Evolutionary conservation across 2,113 vertebrate genomes (phyloP).

Genomic region (Laterallus jamaicensis): DNA sequence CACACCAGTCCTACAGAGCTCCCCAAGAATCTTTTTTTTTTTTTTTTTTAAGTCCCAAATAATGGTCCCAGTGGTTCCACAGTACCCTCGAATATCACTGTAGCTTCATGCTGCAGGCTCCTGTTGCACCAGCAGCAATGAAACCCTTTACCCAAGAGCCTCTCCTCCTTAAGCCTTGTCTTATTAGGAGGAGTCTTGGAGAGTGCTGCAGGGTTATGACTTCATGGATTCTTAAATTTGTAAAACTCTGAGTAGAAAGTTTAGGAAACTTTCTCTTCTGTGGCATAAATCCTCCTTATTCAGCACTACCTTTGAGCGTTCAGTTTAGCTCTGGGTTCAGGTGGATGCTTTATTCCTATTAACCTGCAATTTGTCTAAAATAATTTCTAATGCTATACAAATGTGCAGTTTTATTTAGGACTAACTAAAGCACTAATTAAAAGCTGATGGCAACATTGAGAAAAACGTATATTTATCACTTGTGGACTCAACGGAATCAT

Average conservation of each 20-base stretch:
- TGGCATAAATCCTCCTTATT: not conserved
- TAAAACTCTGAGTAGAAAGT: not conserved
- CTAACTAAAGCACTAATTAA: slow-evolving; percentile 30
- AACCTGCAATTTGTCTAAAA: slow-evolving; percentile 12
- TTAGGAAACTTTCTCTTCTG: not conserved
- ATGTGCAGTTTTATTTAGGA: not conserved
- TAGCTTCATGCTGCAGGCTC: not conserved
- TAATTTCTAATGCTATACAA: not conserved
- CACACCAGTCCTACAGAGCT: accelerated
- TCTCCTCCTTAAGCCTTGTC: not conserved
- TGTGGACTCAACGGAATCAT: not conserved
- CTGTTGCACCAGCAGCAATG: not conserved
- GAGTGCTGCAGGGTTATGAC: not conserved
- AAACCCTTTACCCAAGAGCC: not conserved
- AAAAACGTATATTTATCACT: not conserved
- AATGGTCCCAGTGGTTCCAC: accelerated
- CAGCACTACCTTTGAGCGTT: not conserved
- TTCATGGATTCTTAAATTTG: not conserved
- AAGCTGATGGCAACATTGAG: not conserved
- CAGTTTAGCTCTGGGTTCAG: not conserved
- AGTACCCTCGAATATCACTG: not conserved
- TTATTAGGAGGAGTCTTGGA: not conserved
- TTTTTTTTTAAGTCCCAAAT: not conserved
- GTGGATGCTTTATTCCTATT: not conserved
- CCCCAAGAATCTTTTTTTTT: accelerated